Conservation (phyloP, 2,888 invertebrate species). For the Conops quadrifasciatus region DNA sequence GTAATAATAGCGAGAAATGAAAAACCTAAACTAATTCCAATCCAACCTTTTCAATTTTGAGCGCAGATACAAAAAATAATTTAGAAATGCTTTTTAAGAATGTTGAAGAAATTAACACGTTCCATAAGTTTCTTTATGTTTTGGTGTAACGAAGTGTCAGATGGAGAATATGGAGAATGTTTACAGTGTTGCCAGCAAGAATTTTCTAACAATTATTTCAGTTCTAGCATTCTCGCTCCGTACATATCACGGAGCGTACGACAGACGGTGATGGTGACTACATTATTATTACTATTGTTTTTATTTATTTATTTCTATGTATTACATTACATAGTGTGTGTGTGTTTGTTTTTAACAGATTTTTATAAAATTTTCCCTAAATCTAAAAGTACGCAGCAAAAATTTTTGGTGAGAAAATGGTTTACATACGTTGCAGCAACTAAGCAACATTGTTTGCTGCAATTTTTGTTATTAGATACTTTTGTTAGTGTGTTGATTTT, state of each 20-base stretch:
- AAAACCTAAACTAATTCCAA: no score
- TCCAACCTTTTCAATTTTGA: neutral
- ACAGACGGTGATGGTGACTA: neutral
- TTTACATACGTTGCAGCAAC: neutral
- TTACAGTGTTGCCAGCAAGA: neutral
- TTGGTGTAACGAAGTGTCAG: neutral
- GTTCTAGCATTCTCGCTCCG: neutral
- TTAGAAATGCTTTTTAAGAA: neutral
- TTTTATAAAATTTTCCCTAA: neutral
- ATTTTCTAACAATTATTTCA: neutral
- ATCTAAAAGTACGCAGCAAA: constrained; percentile 5
- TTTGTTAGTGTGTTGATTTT: neutral
- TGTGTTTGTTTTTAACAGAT: neutral
- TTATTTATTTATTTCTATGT: neutral
- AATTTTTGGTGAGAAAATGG: neutral
- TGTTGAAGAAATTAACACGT: neutral
- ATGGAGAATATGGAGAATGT: neutral
- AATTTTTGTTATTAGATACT: neutral
- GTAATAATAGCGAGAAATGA: neutral
- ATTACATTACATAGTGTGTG: neutral
- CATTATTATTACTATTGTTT: neutral
- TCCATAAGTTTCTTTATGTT: neutral
- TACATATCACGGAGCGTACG: neutral
- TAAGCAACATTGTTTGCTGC: neutral
- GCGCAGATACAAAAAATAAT: neutral